Evolutionary conservation across 2,797 vertebrate species (phyloP).

Genomic region (Clarias fuscus): DNA sequence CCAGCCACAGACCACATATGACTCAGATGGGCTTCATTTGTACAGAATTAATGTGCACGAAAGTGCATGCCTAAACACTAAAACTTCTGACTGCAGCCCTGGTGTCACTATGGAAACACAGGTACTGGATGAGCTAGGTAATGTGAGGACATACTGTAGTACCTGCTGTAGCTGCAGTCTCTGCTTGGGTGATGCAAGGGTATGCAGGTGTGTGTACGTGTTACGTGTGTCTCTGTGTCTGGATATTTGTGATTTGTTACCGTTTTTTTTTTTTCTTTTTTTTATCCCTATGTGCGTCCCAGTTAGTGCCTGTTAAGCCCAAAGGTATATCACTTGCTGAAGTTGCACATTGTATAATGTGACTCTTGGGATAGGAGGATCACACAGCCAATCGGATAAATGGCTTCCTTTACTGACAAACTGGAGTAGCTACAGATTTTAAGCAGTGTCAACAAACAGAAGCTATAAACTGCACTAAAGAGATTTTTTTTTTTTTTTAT

Average conservation of each 20-base stretch:
- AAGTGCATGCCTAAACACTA: conserved; percentile 40
- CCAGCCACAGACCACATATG: conserved; percentile 12
- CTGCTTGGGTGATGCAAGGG: conserved; percentile 39
- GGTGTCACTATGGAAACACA: conserved; percentile 74
- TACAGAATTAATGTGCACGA: conserved; percentile 37
- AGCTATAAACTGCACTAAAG: conserved; percentile 43
- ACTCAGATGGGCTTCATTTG: conserved; percentile 31
- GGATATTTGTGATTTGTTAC: not conserved
- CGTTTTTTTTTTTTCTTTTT: no score
- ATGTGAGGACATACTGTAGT: conserved; percentile 56
- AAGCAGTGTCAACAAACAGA: conserved; percentile 51
- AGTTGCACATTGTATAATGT: conserved; percentile 46
- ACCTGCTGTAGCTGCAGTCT: conserved; percentile 33
- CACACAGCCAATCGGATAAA: conserved; percentile 47
- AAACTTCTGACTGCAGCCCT: conserved; percentile 24
- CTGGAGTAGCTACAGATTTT: conserved; percentile 47
- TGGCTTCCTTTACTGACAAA: conserved; percentile 52
- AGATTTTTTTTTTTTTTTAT: conserved; percentile 33
- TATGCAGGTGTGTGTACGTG: not conserved
- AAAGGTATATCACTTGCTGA: conserved; percentile 52
- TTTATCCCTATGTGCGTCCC: not conserved
- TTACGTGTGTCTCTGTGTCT: conserved; percentile 4
- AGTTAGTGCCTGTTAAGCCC: conserved; percentile 52
- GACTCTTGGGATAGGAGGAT: conserved; percentile 46
- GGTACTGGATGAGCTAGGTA: conserved; percentile 68